phyloP scores from a whole-genome alignment of 2,797 vertebrate species.

The Phataginus tricuspis region DNA sequence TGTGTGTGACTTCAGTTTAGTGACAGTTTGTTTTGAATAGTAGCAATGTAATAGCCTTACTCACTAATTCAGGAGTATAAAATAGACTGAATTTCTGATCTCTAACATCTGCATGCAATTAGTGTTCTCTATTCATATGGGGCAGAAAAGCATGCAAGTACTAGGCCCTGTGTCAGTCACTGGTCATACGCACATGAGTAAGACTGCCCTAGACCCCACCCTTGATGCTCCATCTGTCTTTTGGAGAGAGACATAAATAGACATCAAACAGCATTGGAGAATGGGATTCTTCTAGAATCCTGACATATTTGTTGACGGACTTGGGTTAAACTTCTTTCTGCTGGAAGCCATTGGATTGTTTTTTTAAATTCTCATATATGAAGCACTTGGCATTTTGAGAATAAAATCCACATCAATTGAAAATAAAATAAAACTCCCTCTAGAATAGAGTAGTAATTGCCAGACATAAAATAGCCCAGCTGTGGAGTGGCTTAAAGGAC shows the following conservation, averaged over 20 bases:
- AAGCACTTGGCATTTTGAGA: constrained; percentile 58
- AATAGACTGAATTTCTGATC: not conserved
- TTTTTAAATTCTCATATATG: not conserved
- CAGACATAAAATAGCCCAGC: not conserved
- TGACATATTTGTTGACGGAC: not conserved
- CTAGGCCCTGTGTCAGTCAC: not conserved
- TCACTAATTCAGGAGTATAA: not conserved
- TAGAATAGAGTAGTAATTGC: constrained; percentile 22
- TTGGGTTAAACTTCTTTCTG: constrained; percentile 9
- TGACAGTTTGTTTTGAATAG: not conserved
- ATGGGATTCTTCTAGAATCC: not conserved
- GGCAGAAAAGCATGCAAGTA: not conserved
- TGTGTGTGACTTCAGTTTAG: not conserved
- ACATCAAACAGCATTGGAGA: not conserved
- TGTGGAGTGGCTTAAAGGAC: constrained; percentile 5
- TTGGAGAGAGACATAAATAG: not conserved
- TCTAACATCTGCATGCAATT: not conserved
- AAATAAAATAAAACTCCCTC: constrained; percentile 56
- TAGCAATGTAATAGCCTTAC: not conserved
- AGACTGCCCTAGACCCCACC: not conserved
- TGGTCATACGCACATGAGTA: not conserved
- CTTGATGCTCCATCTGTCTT: not conserved
- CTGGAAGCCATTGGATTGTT: constrained; percentile 8
- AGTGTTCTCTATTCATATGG: not conserved
- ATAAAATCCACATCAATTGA: constrained; percentile 57